These are phyloP conservation scores for Bombus terrestris DNA, from an alignment of 1,140 invertebrate species.

Conservation along the genomic window DNA sequence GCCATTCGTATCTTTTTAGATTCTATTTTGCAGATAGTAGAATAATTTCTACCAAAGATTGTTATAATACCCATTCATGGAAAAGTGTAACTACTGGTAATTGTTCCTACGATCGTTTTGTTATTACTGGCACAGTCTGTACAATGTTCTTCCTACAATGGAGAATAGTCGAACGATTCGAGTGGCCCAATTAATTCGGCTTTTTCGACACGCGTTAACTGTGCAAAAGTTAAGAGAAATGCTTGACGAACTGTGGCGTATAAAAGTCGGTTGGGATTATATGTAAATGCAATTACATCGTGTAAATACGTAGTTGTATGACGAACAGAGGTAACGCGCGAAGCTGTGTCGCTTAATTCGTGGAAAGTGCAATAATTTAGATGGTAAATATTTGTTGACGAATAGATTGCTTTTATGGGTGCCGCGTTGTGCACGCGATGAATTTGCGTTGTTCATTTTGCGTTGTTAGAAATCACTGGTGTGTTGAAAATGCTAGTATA, in stretches of 20 bases:
- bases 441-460: slow-evolving; percentile 7
- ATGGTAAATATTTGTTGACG: slow-evolving; percentile 29
- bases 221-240: background rate
- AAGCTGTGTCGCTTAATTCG: background rate
- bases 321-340: background rate
- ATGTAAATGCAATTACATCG: slow-evolving; percentile 26
- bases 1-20: too few relatives aligned
- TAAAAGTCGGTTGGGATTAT: slow-evolving; percentile 8
- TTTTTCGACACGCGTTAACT: background rate
- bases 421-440: background rate
- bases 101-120: background rate
- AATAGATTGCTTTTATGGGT: slow-evolving; percentile 7
- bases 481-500: slow-evolving; percentile 3
- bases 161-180: background rate
- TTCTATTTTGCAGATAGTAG: background rate
- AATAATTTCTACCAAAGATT: background rate
- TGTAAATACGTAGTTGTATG: slow-evolving; percentile 1
- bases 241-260: background rate
- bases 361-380: slow-evolving; percentile 22
- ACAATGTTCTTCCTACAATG: background rate
- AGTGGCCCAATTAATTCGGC: background rate
- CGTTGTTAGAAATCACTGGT: background rate
- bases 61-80: background rate
- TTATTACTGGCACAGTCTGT: background rate
- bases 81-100: background rate